Evolutionary conservation across 2,113 vertebrate genomes (phyloP), one percentile per base, ranked within the genome.

Genomic region (Gymnocephalus cernua): DNA sequence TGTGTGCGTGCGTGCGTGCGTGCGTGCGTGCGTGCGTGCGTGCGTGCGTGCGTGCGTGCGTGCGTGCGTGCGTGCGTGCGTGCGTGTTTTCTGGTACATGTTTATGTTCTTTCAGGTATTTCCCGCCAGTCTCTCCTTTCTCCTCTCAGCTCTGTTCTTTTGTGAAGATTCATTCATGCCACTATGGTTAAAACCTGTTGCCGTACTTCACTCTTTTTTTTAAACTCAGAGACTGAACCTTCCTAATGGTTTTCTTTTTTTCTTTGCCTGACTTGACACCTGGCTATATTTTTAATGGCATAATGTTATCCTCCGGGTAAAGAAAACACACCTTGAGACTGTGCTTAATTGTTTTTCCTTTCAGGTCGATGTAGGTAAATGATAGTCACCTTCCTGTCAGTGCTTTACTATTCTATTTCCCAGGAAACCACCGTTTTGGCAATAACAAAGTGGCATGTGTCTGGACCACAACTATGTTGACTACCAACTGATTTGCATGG

Each of bases 381-480:
- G 8, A 79, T 21, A 3, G 6, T 29, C 73, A n/a, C 3, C 1
- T 68, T 82, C 12, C 59, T 11, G 21, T 83, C 80, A 66, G 29
- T 44, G 32, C 56, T 64, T 62, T 54, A 53, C 23, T 27, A 7
- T 25, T 59, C 38, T 27, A 15, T 32, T 58, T 72, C 13, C 4
- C 63, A 32, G 71, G 9, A 85, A 74, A 50, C 4, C 12, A 12
- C 54, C 63, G 67, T 74, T 76, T 79, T 77, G 66, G 76, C 73
- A 80, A 16, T 11, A 25, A 51, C 62, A 61, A 71, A 27, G 41
- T 11, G 29, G 25, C 16, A 76, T 70, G 41, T 67, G 83, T 80
- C 85, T 83, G 25, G 25, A 66, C 83, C 80, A 72, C 78, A 87
- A 87, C 51, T 44, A 67, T 2, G 13, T 75, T 51, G 73, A 74